A percentile compares a stretch with the other conserved stretches of the same genome.
These are phyloP conservation scores for Girardinichthys multiradiatus DNA, from an alignment of 2,113 vertebrate genomes.

Conservation along the genomic window DNA sequence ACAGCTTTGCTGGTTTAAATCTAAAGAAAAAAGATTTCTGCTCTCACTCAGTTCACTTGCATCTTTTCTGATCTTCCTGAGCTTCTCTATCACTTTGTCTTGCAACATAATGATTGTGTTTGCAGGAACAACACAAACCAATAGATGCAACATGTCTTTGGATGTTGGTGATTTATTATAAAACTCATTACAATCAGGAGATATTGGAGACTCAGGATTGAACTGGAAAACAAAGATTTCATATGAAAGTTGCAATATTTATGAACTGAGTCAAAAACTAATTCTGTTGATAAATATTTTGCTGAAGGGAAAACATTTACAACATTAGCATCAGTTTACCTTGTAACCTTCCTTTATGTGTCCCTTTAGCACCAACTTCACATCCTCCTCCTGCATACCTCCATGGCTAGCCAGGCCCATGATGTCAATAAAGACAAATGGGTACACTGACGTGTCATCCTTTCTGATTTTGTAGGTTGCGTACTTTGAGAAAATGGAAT, in stretches of 20 bases:
- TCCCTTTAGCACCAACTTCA: constrained; percentile 16
- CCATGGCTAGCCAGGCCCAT: neutral
- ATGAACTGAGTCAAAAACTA: too few species aligned
- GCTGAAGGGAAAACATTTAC: too few species aligned
- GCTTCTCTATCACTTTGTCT: neutral
- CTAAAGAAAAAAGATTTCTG: too few species aligned
- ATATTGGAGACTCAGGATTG: neutral
- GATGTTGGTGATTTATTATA: neutral
- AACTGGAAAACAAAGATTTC: constrained; percentile 28
- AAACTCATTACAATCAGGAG: accelerated
- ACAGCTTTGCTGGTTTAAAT: too few species aligned
- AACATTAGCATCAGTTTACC: neutral
- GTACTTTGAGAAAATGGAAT: constrained; percentile 15
- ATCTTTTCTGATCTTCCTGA: neutral
- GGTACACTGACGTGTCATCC: neutral
- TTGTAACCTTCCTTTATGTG: neutral
- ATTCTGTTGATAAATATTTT: too few species aligned
- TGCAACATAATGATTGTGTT: neutral
- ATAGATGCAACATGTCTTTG: constrained; percentile 14
- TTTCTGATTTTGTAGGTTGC: neutral
- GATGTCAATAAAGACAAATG: constrained; percentile 29
- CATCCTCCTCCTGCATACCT: neutral
- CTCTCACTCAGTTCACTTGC: neutral
- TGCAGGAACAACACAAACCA: constrained; percentile 7
- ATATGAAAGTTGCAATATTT: too few species aligned